phyloP scores from a whole-genome alignment of 2,113 vertebrate genomes.

The Paramisgurnus dabryanus region DNA sequence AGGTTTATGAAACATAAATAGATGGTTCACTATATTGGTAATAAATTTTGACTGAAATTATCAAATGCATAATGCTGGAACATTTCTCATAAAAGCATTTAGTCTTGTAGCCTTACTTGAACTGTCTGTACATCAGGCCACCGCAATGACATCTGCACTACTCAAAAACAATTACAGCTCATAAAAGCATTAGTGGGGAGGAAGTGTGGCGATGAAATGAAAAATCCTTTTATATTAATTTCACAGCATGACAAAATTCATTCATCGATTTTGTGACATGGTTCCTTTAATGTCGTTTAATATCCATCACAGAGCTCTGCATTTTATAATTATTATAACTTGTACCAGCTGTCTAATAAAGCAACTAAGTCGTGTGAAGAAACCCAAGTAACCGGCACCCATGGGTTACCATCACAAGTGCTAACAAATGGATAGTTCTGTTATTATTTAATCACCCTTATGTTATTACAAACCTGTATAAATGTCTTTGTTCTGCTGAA shows the following conservation, averaged over 20 bases:
- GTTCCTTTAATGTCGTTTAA: constrained; percentile 63
- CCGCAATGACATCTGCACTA: constrained; percentile 7
- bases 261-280: constrained; percentile 66
- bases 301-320: constrained; percentile 61
- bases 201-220: constrained; percentile 22
- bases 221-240: constrained; percentile 36
- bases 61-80: background rate
- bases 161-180: constrained; percentile 29
- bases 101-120: background rate
- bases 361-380: constrained; percentile 57
- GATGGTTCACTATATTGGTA: no score
- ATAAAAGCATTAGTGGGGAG: constrained; percentile 7
- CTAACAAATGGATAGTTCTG: background rate
- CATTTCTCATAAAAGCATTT: background rate
- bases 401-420: background rate
- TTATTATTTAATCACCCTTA: no score
- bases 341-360: constrained; percentile 75
- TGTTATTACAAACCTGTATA: no score
- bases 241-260: constrained; percentile 65
- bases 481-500: no score
- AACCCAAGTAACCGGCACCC: constrained; percentile 7
- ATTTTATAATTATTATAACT: constrained; percentile 69
- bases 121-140: background rate
- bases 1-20: no score
- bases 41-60: no score